A percentile compares a stretch with the other conserved stretches of the same genome.
These are phyloP conservation scores for Vidua macroura DNA, from an alignment of 2,113 vertebrate species.

Conservation along the genomic window DNA sequence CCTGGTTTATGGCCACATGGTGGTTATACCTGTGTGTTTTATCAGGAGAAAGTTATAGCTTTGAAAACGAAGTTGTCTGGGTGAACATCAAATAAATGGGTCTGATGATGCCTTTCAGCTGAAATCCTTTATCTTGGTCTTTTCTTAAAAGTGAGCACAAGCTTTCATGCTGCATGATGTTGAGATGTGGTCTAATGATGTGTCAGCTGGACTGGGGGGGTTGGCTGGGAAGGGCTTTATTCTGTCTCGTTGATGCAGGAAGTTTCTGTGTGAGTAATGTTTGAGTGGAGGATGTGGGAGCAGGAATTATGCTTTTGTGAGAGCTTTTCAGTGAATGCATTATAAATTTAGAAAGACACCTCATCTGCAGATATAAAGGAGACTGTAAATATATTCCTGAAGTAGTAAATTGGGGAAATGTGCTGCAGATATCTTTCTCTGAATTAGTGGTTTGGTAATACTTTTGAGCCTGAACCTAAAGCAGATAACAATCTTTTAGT, in stretches of 20 bases:
- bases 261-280: background rate
- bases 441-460: background rate
- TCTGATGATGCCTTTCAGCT: background rate
- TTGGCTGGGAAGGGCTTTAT: background rate
- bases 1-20: background rate
- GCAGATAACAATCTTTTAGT: background rate
- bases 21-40: background rate
- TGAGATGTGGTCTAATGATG: background rate
- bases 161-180: background rate
- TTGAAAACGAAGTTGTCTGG: background rate
- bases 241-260: background rate
- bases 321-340: background rate
- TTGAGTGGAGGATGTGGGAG: background rate
- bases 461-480: background rate
- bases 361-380: background rate
- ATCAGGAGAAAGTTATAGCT: background rate
- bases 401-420: background rate
- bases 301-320: background rate
- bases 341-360: background rate
- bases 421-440: background rate
- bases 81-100: background rate
- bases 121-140: background rate
- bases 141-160: background rate
- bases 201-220: background rate
- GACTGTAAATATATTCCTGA: background rate